These are phyloP conservation scores for Cardinalis cardinalis DNA, from an alignment of 2,113 vertebrate species.

Conservation along the genomic window DNA sequence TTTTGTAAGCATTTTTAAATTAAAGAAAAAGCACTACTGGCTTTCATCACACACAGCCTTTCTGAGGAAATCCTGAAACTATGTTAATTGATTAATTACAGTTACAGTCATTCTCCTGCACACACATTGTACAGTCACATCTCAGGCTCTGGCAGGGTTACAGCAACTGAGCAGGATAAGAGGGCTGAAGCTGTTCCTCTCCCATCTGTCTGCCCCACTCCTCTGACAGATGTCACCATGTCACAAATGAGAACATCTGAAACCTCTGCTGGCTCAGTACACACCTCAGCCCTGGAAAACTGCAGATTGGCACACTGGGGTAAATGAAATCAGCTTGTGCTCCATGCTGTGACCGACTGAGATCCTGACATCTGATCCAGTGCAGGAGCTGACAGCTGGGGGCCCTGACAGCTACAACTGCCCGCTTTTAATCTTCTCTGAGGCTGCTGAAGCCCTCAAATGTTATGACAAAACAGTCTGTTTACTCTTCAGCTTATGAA, in stretches of 20 bases:
- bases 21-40: not conserved
- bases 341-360: accelerated
- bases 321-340: not conserved
- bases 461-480: not conserved
- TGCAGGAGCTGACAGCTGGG: not conserved
- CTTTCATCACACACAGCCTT: not conserved
- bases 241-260: not conserved
- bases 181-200: not conserved
- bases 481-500: not conserved
- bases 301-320: not conserved
- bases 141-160: not conserved
- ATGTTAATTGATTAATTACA: not conserved
- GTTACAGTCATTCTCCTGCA: not conserved
- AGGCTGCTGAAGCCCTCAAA: not conserved
- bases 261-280: not conserved
- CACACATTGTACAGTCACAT: not conserved
- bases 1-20: not conserved
- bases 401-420: not conserved
- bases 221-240: not conserved
- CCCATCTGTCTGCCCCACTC: not conserved
- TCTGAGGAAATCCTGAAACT: not conserved
- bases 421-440: not conserved
- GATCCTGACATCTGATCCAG: not conserved
- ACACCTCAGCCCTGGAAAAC: not conserved
- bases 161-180: not conserved